These are phyloP conservation scores for Caloenas nicobarica DNA, from an alignment of 2,113 vertebrate species.

Conservation along the genomic window DNA sequence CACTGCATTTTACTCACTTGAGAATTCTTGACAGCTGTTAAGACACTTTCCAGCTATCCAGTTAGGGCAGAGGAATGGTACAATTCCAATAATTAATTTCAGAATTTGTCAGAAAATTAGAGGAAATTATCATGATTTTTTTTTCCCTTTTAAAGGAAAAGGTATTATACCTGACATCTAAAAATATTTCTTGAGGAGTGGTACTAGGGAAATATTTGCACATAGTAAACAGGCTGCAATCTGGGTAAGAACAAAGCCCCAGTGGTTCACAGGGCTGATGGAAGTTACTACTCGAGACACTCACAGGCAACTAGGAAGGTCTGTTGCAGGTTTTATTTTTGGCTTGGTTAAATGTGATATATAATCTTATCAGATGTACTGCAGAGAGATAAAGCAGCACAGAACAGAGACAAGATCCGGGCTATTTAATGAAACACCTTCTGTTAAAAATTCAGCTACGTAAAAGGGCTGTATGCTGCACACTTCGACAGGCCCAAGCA, in stretches of 20 bases:
- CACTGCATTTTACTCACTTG: background rate
- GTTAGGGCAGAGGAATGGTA: background rate
- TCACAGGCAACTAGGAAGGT: slow-evolving; percentile 11
- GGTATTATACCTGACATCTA: background rate
- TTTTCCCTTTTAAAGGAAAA: background rate
- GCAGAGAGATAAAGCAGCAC: background rate
- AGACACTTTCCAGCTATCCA: slow-evolving; percentile 10
- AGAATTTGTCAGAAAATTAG: slow-evolving; percentile 22
- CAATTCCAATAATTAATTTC: background rate
- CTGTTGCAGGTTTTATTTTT: slow-evolving; percentile 56
- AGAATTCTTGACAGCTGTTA: slow-evolving; percentile 34
- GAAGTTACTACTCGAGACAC: slow-evolving; percentile 10
- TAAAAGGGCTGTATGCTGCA: background rate
- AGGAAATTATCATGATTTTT: background rate
- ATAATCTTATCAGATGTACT: slow-evolving; percentile 20
- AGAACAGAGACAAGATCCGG: slow-evolving; percentile 26
- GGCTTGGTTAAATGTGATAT: slow-evolving; percentile 4
- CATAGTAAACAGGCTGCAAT: background rate
- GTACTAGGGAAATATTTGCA: background rate
- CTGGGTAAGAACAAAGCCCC: background rate
- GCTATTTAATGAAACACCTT: slow-evolving; percentile 62
- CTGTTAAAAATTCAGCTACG: slow-evolving; percentile 17
- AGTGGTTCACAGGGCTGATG: background rate
- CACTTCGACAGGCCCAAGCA: background rate
- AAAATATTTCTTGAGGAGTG: background rate